Percentiles rank a stretch among this genome's conserved stretches.
phyloP scores from a whole-genome alignment of 2,113 vertebrate genomes.

The Oreocharis arfaki region DNA sequence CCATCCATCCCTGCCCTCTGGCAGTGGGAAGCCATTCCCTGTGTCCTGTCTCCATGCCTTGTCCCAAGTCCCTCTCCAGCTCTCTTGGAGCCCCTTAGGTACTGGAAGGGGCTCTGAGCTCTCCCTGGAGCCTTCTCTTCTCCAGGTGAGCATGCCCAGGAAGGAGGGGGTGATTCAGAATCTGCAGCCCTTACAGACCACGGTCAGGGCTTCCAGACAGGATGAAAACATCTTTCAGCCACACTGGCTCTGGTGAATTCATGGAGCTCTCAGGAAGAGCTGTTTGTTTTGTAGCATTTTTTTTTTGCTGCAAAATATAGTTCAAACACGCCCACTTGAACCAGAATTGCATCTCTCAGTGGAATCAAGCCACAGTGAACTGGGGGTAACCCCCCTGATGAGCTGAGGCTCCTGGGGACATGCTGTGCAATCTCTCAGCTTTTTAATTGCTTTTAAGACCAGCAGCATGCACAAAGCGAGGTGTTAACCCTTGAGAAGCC shows the following conservation, averaged over 20 bases:
- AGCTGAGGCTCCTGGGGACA: fast-evolving
- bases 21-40: background rate
- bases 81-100: background rate
- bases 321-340: fast-evolving
- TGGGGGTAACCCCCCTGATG: background rate
- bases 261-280: background rate
- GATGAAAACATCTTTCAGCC: background rate
- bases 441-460: background rate
- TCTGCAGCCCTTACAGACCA: background rate
- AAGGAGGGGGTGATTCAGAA: background rate
- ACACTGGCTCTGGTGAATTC: background rate
- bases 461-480: background rate
- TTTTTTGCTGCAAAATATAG: fast-evolving
- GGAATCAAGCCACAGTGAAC: background rate
- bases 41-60: background rate
- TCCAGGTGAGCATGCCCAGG: background rate
- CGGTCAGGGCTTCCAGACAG: background rate
- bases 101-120: fast-evolving
- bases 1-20: background rate
- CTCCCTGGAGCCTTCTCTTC: background rate
- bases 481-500: background rate
- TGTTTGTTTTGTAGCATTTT: background rate
- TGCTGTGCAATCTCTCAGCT: background rate
- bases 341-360: background rate
- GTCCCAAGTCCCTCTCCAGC: background rate